Percentiles rank a stretch among this genome's conserved stretches.
Conservation (phyloP, 2,113 vertebrate species). For the Etia nguti region DNA sequence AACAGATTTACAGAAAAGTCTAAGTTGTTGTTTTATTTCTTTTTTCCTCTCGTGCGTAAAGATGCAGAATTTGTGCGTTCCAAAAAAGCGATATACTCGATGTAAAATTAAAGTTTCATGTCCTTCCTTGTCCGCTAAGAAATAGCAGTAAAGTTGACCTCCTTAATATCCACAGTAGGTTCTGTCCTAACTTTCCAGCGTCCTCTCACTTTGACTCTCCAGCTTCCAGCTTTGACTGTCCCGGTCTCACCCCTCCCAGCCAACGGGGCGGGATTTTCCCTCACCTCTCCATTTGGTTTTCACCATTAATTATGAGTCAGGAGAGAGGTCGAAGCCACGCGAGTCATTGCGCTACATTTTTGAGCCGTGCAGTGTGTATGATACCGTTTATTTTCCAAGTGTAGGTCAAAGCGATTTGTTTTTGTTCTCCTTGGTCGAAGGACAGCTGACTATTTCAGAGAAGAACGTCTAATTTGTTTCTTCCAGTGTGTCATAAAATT, state of each 20-base stretch:
- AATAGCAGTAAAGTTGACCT: background rate
- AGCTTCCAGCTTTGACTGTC: background rate
- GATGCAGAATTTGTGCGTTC: background rate
- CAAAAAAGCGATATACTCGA: background rate
- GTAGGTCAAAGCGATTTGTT: background rate
- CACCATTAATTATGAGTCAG: background rate
- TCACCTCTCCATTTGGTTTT: background rate
- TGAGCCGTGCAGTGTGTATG: background rate
- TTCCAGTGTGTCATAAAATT: slow-evolving; percentile 11
- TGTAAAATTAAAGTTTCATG: background rate
- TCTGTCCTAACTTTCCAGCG: background rate
- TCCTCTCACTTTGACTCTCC: background rate
- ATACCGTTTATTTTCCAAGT: background rate
- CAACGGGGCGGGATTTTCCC: slow-evolving; percentile 28
- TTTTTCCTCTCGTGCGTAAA: background rate
- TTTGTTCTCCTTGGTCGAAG: background rate
- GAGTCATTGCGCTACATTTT: background rate
- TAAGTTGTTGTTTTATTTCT: background rate
- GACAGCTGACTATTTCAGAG: background rate
- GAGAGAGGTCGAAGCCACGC: background rate
- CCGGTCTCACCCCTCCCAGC: background rate
- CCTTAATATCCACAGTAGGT: background rate
- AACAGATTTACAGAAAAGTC: background rate
- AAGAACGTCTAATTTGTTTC: background rate
- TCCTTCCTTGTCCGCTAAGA: background rate